Conservation (phyloP, 2,113 vertebrate genomes). For the Ploceus nigricollis region DNA sequence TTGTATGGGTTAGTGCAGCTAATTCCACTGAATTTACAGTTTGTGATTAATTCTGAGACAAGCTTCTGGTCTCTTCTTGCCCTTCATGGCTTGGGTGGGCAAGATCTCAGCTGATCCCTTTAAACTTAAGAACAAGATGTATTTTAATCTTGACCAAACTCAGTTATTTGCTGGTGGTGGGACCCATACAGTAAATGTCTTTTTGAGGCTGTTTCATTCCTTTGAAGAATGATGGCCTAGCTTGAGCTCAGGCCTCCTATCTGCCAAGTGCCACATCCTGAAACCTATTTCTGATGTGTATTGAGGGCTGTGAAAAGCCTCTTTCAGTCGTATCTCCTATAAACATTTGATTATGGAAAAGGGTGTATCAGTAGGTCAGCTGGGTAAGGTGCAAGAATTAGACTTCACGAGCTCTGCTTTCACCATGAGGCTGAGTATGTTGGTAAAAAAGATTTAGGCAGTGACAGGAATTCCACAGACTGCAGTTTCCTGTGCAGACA, state of each 20-base stretch:
- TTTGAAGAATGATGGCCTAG: neutral
- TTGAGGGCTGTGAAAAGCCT: neutral
- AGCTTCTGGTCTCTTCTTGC: neutral
- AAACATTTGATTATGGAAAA: neutral
- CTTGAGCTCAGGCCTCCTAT: neutral
- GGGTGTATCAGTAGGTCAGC: neutral
- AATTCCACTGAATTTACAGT: neutral
- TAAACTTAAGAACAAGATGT: neutral
- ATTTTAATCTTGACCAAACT: neutral
- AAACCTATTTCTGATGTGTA: neutral
- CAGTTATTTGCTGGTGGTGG: neutral
- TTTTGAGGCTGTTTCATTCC: neutral
- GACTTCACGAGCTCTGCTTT: neutral
- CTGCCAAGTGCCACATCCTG: neutral
- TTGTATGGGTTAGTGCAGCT: neutral
- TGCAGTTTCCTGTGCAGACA: neutral
- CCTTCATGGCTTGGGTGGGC: neutral
- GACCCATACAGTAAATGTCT: neutral
- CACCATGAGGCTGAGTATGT: neutral
- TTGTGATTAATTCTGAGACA: neutral
- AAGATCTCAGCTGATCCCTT: neutral
- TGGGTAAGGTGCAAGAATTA: neutral
- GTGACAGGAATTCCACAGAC: neutral
- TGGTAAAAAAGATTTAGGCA: neutral
- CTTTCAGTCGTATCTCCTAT: fast-evolving